Evolutionary conservation across 2,113 vertebrate species (phyloP).

Genomic region (Clarias magur): DNA sequence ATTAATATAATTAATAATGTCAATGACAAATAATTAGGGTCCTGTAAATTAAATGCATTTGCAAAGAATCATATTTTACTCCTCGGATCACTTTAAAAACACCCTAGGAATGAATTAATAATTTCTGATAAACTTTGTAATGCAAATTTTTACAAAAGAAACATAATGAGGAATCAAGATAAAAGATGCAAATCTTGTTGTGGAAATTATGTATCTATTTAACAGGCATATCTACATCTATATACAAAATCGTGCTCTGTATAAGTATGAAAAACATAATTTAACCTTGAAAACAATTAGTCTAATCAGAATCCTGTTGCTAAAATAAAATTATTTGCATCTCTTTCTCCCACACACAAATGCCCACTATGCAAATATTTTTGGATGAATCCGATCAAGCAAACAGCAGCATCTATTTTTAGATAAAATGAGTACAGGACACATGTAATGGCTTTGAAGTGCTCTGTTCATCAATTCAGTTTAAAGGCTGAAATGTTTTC

Average conservation of each 20-base stretch:
- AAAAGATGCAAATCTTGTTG: not conserved
- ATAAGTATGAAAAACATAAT: not conserved
- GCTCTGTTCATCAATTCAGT: not conserved
- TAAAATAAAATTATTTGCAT: not conserved
- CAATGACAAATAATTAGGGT: not conserved
- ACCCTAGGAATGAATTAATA: not conserved
- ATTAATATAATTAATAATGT: too few relatives aligned
- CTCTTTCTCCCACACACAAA: not conserved
- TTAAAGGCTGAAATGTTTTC: not conserved
- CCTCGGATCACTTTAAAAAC: not conserved
- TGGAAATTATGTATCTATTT: not conserved
- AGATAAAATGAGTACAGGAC: not conserved
- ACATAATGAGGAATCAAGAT: not conserved
- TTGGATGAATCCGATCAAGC: not conserved
- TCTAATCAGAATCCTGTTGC: not conserved
- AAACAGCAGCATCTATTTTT: not conserved
- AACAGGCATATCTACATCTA: not conserved
- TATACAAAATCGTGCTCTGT: not conserved
- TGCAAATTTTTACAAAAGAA: not conserved
- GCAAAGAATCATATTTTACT: not conserved
- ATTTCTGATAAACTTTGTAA: not conserved
- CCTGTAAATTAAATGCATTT: not conserved
- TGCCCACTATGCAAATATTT: not conserved
- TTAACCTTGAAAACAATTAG: not conserved
- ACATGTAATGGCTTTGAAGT: not conserved